Evolutionary conservation across 1,140 invertebrate genomes (phyloP).

Genomic region (Drosophila kepulauana): DNA sequence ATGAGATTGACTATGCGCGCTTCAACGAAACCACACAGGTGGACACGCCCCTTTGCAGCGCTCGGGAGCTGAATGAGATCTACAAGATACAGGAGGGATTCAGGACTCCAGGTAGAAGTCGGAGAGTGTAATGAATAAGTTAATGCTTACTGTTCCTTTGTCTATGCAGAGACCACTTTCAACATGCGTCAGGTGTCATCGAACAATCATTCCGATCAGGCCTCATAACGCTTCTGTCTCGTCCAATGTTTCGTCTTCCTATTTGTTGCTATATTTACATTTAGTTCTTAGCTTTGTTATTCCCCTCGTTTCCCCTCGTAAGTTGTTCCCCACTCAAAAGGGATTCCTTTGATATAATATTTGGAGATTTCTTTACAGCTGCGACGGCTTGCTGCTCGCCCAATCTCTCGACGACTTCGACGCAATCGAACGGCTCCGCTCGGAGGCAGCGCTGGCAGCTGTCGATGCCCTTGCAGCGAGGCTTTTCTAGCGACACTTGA

Average conservation of each 20-base stretch:
- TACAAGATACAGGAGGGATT: conserved; percentile 89
- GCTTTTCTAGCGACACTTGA: conserved; percentile 47
- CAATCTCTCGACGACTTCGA: conserved; percentile 46
- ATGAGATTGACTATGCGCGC: conserved; percentile 96
- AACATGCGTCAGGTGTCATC: conserved; percentile 80
- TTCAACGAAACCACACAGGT: conserved; percentile 97
- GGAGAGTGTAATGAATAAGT: not conserved
- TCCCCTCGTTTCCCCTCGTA: not conserved
- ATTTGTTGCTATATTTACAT: conserved; percentile 57
- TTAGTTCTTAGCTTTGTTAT: not conserved
- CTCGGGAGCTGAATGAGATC: conserved; percentile 91
- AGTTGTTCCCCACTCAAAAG: not conserved
- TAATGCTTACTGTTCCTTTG: conserved; percentile 40
- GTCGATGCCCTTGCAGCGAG: conserved; percentile 63
- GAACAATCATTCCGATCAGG: conserved; percentile 77
- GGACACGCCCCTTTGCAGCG: conserved; percentile 96
- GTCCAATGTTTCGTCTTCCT: conserved; percentile 47
- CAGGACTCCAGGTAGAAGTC: conserved; percentile 86
- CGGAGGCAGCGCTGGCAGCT: conserved; percentile 58
- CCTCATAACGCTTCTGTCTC: conserved; percentile 55
- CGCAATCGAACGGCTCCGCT: conserved; percentile 47
- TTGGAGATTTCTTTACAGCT: conserved; percentile 4
- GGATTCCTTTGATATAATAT: not conserved
- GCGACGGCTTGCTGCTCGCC: conserved; percentile 17
- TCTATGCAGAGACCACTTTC: conserved; percentile 75